Evolutionary conservation across 2,888 invertebrate species (phyloP).

Genomic region (Phorcus lineatus): DNA sequence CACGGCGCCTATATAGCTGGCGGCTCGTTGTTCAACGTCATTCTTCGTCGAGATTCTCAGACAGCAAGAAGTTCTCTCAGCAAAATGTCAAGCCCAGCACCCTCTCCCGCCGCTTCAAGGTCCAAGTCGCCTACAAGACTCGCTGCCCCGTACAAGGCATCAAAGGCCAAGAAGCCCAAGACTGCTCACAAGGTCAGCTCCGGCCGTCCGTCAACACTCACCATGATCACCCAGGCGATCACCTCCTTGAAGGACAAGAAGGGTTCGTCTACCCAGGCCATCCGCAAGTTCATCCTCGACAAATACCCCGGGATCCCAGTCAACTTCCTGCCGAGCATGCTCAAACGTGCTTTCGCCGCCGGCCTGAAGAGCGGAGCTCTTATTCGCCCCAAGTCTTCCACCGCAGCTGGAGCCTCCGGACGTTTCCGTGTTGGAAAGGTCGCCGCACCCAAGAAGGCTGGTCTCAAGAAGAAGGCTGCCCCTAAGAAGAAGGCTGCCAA

Average conservation of each 20-base stretch:
- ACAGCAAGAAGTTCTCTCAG: not conserved
- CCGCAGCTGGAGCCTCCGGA: not conserved
- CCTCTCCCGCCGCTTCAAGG: not conserved
- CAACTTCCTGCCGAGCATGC: not conserved
- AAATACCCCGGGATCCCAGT: not conserved
- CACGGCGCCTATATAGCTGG: not conserved
- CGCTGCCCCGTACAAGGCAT: not conserved
- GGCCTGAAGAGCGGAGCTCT: not conserved
- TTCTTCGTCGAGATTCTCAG: not conserved
- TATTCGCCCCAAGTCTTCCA: not conserved
- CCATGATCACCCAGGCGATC: not conserved
- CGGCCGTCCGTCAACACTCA: not conserved
- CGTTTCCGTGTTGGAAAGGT: not conserved
- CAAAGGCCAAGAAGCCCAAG: not conserved
- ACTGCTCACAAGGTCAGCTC: not conserved
- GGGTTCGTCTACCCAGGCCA: not conserved
- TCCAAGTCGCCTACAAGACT: not conserved
- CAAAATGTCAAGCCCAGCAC: not conserved
- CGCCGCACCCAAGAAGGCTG: not conserved
- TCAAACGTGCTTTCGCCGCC: not conserved
- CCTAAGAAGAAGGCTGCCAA: not conserved
- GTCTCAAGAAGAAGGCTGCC: not conserved
- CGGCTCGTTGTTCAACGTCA: not conserved
- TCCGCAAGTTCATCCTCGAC: not conserved
- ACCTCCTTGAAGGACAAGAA: not conserved